Base-by-base conservation (phyloP, 2,888 invertebrate genomes). In the Papilio elwesi region DNA sequence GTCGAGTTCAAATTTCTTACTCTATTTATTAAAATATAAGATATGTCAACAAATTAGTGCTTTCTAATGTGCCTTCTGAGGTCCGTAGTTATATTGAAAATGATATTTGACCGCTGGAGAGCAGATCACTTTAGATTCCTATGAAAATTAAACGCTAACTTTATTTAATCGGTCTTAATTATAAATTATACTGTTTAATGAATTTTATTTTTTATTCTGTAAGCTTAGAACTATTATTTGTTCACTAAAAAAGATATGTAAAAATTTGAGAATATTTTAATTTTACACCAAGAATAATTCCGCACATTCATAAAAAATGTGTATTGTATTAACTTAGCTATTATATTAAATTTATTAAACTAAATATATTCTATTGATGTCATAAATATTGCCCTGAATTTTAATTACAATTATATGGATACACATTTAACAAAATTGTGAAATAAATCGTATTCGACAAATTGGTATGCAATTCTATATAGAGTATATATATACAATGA, bases 41-140 rank as follows among this genome's bases (percentile, higher is more conserved):
- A 65, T 68, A 69, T 71, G 64, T 71, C 68, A 69, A 75, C 74
- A 70, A 83, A 75, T 78, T 82, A 86, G 87, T 87, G 88, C 89
- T 91, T 91, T 83, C 82, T 76, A 79, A 86, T 78, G 91, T 92
- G 91, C 91, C 92, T 92, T 90, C 79, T 78, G 80, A 80, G 83
- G 86, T 90, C 87, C 85, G 86, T 90, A 88, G 83, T 77, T 83
- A 87, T 85, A 76, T 74, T 66, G 59, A 74, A 77, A 76, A 78
- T 72, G 70, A 76, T 74, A 68, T 76, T 78, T 78, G 77, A 79
- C 80, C 77, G 79, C 76, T 78, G 76, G 52, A 3, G 8, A 52
- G 15, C 52, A 15, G n/a, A 52, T 52, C 4, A 43, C 43, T 43
- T 62, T 62, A 43, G 15, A 43, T 8, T 59, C 10, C 8, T n/a